phyloP scores from a whole-genome alignment of 2,113 vertebrate genomes.

The Manacus vitellinus region DNA sequence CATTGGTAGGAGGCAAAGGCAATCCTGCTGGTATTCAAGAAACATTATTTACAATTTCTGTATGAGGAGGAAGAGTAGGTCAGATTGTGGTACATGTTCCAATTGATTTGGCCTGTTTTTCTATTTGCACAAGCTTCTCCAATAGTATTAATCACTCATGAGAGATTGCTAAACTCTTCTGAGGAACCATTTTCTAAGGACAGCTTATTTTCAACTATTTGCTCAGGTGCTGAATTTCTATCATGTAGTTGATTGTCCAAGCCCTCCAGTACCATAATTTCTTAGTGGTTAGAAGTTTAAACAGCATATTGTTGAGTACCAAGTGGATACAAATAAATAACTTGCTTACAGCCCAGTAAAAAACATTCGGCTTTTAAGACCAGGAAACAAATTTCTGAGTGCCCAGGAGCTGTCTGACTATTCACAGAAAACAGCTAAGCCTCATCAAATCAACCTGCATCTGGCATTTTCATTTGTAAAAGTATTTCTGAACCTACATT shows the following conservation, averaged over 20 bases:
- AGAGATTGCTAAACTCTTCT: neutral
- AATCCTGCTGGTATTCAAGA: conserved; percentile 15
- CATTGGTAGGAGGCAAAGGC: conserved; percentile 13
- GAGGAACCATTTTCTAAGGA: neutral
- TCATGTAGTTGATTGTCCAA: neutral
- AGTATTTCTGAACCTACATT: conserved; percentile 15
- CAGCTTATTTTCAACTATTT: neutral
- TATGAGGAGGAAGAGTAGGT: neutral
- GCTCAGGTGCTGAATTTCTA: neutral
- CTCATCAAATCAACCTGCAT: neutral
- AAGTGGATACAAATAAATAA: neutral
- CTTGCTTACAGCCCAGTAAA: neutral
- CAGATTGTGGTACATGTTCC: neutral
- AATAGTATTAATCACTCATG: conserved; percentile 22
- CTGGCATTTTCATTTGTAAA: neutral
- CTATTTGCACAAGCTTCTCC: neutral
- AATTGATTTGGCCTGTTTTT: neutral
- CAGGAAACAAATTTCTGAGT: neutral
- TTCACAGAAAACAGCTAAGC: neutral
- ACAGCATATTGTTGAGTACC: neutral
- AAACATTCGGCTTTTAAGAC: neutral
- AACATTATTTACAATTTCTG: conserved; percentile 47
- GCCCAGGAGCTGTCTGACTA: neutral
- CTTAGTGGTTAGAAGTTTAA: neutral
- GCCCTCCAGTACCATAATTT: neutral